A percentile compares a stretch with the other conserved stretches of the same genome.
phyloP scores from a whole-genome alignment of 1,140 invertebrate species.

The Conopomorpha cramerella region DNA sequence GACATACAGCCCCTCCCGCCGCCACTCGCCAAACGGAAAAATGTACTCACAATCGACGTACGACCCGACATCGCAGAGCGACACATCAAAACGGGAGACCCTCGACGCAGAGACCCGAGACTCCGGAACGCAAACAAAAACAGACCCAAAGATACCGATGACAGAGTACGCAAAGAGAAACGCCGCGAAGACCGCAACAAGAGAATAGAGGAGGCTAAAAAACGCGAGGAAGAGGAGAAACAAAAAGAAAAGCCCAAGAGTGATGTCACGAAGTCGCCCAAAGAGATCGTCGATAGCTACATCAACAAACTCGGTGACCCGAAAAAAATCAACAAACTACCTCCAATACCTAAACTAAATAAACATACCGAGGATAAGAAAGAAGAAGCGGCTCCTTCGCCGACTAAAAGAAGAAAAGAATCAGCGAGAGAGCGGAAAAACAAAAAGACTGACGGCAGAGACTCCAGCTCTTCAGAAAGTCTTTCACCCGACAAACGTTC shows the following conservation, averaged over 20 bases:
- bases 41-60: constrained; percentile 47
- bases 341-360: constrained; percentile 47
- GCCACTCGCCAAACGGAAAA: constrained; percentile 40
- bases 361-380: constrained; percentile 12
- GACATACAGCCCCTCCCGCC: constrained; percentile 37
- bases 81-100: constrained; percentile 6
- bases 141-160: constrained; percentile 1
- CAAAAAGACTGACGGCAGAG: constrained; percentile 12
- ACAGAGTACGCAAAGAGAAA: constrained; percentile 3
- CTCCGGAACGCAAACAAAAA: constrained; percentile 5
- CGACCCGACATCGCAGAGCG: constrained; percentile 11
- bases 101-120: background rate
- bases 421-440: constrained; percentile 11
- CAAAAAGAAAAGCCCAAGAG: constrained; percentile 2
- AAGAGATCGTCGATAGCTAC: constrained; percentile 14
- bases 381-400: constrained; percentile 12
- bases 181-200: background rate
- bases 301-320: constrained; percentile 21
- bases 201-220: background rate
- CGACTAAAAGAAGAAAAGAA: constrained; percentile 28
- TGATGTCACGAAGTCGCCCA: constrained; percentile 1
- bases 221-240: constrained; percentile 4
- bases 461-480: constrained; percentile 8
- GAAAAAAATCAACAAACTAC: constrained; percentile 36
- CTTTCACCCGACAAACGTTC: constrained; percentile 25